A percentile compares a stretch with the other conserved stretches of the same genome.
These are phyloP conservation scores for Resseliella maxima DNA, from an alignment of 2,888 invertebrate species.

Conservation along the genomic window DNA sequence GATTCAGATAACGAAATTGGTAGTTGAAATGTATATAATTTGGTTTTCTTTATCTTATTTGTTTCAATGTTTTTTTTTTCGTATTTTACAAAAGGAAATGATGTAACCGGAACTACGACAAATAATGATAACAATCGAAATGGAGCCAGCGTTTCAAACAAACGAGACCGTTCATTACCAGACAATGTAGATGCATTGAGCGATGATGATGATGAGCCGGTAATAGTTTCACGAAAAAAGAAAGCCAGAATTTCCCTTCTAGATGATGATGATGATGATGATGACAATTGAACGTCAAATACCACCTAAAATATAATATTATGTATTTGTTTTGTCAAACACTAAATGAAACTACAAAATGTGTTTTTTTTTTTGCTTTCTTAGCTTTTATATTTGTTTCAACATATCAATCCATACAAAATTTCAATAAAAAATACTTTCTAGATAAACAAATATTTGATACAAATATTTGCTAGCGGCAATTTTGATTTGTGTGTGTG, in stretches of 20 bases:
- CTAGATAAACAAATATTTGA: slow-evolving; percentile 61
- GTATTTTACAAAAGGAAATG: neutral
- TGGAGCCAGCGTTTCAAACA: no score
- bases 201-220: slow-evolving; percentile 20
- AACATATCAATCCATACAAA: slow-evolving; percentile 40
- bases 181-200: neutral
- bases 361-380: slow-evolving; percentile 20
- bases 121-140: neutral
- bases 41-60: neutral
- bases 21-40: neutral
- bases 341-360: no score
- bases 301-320: neutral
- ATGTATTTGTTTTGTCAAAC: neutral
- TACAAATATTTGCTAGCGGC: slow-evolving; percentile 61
- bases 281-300: neutral
- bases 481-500: slow-evolving; percentile 25
- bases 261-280: slow-evolving; percentile 56
- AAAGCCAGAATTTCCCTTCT: slow-evolving; percentile 49
- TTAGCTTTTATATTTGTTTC: neutral
- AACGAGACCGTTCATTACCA: slow-evolving; percentile 56
- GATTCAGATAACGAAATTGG: slow-evolving; percentile 58
- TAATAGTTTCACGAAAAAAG: slow-evolving; percentile 47
- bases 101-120: neutral
- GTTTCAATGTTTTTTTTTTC: neutral
- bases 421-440: slow-evolving; percentile 57